Percentiles rank a stretch among this genome's conserved stretches.
Conservation (phyloP, 2,113 vertebrate species). For the Peromyscus maniculatus region DNA sequence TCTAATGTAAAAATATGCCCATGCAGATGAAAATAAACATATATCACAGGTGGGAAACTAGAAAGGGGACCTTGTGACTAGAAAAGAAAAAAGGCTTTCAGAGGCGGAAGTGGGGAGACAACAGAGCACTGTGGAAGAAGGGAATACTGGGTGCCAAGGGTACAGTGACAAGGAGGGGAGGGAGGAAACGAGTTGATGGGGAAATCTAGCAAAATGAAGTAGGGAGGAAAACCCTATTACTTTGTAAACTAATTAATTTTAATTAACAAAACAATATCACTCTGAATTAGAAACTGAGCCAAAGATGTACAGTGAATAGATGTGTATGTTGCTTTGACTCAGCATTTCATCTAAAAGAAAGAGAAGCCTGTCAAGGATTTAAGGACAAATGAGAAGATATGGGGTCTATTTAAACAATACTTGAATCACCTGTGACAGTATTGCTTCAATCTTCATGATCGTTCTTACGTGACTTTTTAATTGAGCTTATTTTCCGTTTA, state of each 20-base stretch:
- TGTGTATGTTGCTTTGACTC: background rate
- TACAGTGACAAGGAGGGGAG: background rate
- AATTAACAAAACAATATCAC: background rate
- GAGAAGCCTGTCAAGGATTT: background rate
- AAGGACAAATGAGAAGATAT: background rate
- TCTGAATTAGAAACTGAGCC: conserved; percentile 30
- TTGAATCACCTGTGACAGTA: background rate
- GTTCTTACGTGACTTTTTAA: background rate
- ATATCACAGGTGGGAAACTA: background rate
- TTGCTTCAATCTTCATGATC: background rate
- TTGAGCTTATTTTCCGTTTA: background rate
- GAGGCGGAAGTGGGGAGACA: background rate
- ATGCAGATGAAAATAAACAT: background rate
- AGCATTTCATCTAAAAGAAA: background rate
- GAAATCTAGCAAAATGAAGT: background rate
- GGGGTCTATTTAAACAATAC: background rate
- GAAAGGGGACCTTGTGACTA: background rate
- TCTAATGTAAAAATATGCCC: background rate
- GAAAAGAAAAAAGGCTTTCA: background rate
- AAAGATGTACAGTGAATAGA: background rate
- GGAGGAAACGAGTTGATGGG: background rate
- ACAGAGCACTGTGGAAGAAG: background rate
- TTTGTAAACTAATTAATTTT: background rate
- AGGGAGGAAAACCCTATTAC: background rate
- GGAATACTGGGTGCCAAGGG: background rate